Evolutionary conservation across 2,888 invertebrate genomes (phyloP).

Genomic region (Drosophila meridiana): DNA sequence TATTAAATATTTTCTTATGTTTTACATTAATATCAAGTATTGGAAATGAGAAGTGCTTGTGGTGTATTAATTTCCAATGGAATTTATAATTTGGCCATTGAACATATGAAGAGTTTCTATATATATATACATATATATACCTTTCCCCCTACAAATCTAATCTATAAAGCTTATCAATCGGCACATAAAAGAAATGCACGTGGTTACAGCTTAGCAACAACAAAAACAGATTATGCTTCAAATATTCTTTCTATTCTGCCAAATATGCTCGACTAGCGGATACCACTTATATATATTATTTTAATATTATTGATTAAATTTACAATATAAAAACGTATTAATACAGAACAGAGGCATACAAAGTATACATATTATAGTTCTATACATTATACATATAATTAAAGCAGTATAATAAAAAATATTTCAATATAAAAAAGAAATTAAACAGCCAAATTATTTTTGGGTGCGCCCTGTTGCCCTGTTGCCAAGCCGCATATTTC

Average conservation of each 20-base stretch:
- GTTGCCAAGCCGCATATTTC: constrained; percentile 41
- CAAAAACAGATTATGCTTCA: constrained; percentile 3
- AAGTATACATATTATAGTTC: too few species aligned
- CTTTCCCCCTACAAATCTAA: constrained; percentile 28
- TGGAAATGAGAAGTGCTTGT: too few species aligned
- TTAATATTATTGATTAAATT: not conserved
- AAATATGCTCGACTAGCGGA: not conserved
- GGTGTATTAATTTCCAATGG: not conserved
- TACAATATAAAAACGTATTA: not conserved
- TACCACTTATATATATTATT: not conserved
- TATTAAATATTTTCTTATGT: not conserved
- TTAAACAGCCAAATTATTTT: constrained; percentile 2
- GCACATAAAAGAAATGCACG: constrained; percentile 2
- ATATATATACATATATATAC: not conserved
- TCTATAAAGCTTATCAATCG: constrained; percentile 22
- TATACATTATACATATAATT: not conserved
- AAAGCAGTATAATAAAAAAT: not conserved
- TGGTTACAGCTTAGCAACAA: not conserved
- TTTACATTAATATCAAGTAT: too few species aligned
- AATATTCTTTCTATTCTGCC: not conserved
- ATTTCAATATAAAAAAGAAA: constrained; percentile 6
- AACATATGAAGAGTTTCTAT: not conserved
- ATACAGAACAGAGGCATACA: not conserved
- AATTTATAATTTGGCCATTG: constrained; percentile 12
- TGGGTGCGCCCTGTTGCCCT: constrained; percentile 27